phyloP scores from a whole-genome alignment of 1,140 invertebrate genomes.

The Branchinecta lynchi region DNA sequence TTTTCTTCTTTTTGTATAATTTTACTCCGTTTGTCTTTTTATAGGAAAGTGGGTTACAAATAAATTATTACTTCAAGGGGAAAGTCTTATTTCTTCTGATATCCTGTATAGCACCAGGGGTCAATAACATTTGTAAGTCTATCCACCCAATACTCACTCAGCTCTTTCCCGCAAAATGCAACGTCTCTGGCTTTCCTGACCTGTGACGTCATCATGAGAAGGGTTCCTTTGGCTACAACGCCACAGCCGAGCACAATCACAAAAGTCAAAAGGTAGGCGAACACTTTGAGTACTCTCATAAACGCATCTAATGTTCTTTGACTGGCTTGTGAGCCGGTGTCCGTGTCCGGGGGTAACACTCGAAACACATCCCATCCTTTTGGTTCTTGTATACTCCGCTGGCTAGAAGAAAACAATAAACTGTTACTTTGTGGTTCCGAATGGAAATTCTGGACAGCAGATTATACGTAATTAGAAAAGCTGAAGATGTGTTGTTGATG shows the following conservation, averaged over 20 bases:
- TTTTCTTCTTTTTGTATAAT: too few relatives aligned
- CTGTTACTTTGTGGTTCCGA: background rate
- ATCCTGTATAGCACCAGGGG: too few relatives aligned
- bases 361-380: slow-evolving; percentile 93
- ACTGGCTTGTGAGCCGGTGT: slow-evolving; percentile 71
- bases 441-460: too few relatives aligned
- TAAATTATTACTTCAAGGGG: too few relatives aligned
- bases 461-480: too few relatives aligned
- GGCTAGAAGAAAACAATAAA: slow-evolving; percentile 38
- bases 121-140: too few relatives aligned
- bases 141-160: background rate
- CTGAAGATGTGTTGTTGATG: too few relatives aligned
- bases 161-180: slow-evolving; percentile 59
- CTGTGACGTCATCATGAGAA: slow-evolving; percentile 82
- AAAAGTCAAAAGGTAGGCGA: slow-evolving; percentile 70
- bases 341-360: slow-evolving; percentile 67
- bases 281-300: slow-evolving; percentile 65
- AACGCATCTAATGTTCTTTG: slow-evolving; percentile 70
- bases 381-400: slow-evolving; percentile 64
- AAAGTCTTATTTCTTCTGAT: too few relatives aligned
- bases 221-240: slow-evolving; percentile 66
- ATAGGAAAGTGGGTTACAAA: too few relatives aligned
- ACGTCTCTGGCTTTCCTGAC: slow-evolving; percentile 53
- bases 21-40: too few relatives aligned
- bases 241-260: slow-evolving; percentile 61